phyloP scores from a whole-genome alignment of 2,888 invertebrate species.

The Caenorhabditis virilis region DNA sequence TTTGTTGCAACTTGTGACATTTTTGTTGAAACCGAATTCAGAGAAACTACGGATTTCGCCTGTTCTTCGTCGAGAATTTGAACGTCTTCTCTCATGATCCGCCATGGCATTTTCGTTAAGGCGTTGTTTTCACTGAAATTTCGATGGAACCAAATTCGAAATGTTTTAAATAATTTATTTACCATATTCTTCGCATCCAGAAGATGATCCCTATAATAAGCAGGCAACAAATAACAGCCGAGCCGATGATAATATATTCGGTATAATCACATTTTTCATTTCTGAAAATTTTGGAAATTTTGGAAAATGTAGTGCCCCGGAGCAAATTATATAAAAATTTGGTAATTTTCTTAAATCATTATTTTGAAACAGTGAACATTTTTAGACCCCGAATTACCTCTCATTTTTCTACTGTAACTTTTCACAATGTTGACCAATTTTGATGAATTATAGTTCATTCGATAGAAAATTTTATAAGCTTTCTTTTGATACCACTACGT shows the following conservation, averaged over 20 bases:
- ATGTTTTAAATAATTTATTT: neutral
- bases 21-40: conserved; percentile 44
- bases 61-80: conserved; percentile 50
- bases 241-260: conserved; percentile 21
- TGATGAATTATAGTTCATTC: too few species aligned
- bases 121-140: conserved; percentile 39
- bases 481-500: too few species aligned
- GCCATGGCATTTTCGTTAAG: conserved; percentile 52
- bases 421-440: too few species aligned
- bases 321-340: too few species aligned
- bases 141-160: neutral
- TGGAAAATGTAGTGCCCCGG: too few species aligned
- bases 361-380: too few species aligned
- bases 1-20: conserved; percentile 40
- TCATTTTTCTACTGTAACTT: too few species aligned
- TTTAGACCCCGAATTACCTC: too few species aligned
- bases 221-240: conserved; percentile 11
- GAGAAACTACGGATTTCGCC: conserved; percentile 50
- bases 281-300: too few species aligned
- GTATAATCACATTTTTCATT: conserved; percentile 53
- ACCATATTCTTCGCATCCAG: conserved; percentile 25
- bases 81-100: conserved; percentile 45
- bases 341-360: too few species aligned
- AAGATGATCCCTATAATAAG: conserved; percentile 7
- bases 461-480: too few species aligned